Base-by-base conservation (phyloP, 2,888 invertebrate species). In the Allygus modestus region DNA sequence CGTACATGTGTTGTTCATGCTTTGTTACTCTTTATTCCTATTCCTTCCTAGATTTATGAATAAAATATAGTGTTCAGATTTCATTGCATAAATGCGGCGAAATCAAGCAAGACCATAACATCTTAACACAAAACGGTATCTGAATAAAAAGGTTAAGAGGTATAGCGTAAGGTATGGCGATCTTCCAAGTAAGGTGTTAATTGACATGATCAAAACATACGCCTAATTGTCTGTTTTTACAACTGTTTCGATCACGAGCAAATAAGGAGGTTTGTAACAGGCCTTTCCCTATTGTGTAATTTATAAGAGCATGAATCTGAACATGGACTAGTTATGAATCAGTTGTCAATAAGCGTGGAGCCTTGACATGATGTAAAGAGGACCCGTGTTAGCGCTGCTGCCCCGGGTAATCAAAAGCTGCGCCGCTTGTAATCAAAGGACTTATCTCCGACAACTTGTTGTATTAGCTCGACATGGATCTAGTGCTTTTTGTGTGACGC, bases 391-490 rank as follows among this genome's bases (percentile, higher is more conserved):
- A 28, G 65, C 31, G 46, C 17, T 15, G 12, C 46, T 46, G 15
- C 15, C 31, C 28, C 5, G 9, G 37, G 28, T 41, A 71, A 41
- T 41, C 71, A 71, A 41, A 31, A 71, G 71, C 41, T 71, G 11
- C 41, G 37, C 71, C 71, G 71, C 71, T 28, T 15, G 20, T 71
- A 41, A 71, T 71, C 37, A 37, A 71, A 71, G 37, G 41, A 71
- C 37, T 71, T 37, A 71, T 71, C 5, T 41, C 71, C 41, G 37
- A 71, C 71, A 41, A n/a, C 71, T 37, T 33, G 71, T 71, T 71
- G 37, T 71, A 71, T 71, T 71, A 71, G 71, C 20, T 1, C 71
- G 41, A 41, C 41, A 71, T 41, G 71, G 71, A n/a, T 20, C n/a
- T 41, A 17, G 71, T 71, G 20, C 41, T 71, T 71, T 65, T 65